Evolutionary conservation across 2,888 invertebrate genomes (phyloP), one percentile per base, ranked within the genome.

Genomic region (Bombyx huttoni): DNA sequence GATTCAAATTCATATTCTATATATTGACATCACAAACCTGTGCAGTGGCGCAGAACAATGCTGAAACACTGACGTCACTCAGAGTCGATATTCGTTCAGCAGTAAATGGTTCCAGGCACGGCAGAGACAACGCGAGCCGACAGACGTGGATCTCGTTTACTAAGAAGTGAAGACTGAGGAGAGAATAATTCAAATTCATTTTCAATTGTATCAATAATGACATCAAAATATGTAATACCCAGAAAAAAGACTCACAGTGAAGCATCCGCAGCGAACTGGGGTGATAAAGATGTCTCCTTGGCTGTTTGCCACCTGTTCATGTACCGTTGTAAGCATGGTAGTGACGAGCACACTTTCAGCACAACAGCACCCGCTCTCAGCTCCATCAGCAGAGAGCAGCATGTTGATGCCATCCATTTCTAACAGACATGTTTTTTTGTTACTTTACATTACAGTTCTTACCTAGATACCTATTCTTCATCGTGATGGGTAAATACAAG

Each of bases 31-130:
- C 10, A 50, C 14, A 56, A 65, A 89, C 94, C 74, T 94, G 92
- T 0, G 93, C 90, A 13, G 94, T 92, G 2, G 94, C 94, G 64
- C 93, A 94, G 61, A 97, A 94, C 6, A 98, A 80, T 63, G 95
- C 95, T 7, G 96, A 94, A 82, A 95, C 94, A 52, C 95, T 94
- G 56, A 98, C 89, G 55, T 93, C 92, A 49, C 95, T 94, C 47
- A 98, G 88, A 70, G 95, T 94, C 54, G 93, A 91, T 49, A 98
- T 91, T 64, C 96, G 94, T n/a, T 92, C 92, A 5, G 94, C 91
- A 9, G 95, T 95, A 62, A 98, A 89, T 0, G 98, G 97, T 75
- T 98, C 97, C 52, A 97, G 81, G 54, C 97, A 92, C 0, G 97
- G 97, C 63, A 98, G 83, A 13, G 95, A 94, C 61, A 97, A 89